Percentiles rank a stretch among this genome's conserved stretches.
phyloP scores from a whole-genome alignment of 2,113 vertebrate genomes.

The Nothocercus julius region DNA sequence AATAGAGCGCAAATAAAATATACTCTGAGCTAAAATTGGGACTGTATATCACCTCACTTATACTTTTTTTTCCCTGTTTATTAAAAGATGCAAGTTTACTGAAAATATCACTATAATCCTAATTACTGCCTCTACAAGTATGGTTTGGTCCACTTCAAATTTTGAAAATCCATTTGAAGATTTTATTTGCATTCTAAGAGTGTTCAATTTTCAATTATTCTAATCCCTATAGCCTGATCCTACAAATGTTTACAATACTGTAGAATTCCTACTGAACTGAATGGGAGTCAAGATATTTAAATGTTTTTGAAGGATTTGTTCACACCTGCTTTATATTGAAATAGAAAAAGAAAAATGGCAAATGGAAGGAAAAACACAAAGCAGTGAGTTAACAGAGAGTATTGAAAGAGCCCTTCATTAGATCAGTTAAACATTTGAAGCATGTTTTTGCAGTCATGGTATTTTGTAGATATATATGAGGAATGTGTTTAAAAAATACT shows the following conservation, averaged over 20 bases:
- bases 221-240: not conserved
- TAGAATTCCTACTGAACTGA: not conserved
- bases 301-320: not conserved
- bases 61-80: not conserved
- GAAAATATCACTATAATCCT: not conserved
- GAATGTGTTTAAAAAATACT: not conserved
- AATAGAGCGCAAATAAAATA: not conserved
- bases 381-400: not conserved
- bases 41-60: not conserved
- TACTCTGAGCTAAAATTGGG: not conserved
- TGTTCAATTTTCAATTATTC: not conserved
- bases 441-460: not conserved
- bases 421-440: not conserved
- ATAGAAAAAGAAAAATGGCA: not conserved
- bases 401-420: not conserved
- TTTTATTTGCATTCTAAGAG: not conserved
- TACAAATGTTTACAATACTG: not conserved
- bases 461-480: not conserved
- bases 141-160: not conserved
- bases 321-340: not conserved
- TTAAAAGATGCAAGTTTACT: not conserved
- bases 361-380: not conserved
- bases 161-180: not conserved
- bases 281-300: not conserved
- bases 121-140: not conserved